Evolutionary conservation across 92 coral and sea anemone genomes (phyloP), one percentile per base, ranked within the genome.

Genomic region (Scolanthus callimorphus): DNA sequence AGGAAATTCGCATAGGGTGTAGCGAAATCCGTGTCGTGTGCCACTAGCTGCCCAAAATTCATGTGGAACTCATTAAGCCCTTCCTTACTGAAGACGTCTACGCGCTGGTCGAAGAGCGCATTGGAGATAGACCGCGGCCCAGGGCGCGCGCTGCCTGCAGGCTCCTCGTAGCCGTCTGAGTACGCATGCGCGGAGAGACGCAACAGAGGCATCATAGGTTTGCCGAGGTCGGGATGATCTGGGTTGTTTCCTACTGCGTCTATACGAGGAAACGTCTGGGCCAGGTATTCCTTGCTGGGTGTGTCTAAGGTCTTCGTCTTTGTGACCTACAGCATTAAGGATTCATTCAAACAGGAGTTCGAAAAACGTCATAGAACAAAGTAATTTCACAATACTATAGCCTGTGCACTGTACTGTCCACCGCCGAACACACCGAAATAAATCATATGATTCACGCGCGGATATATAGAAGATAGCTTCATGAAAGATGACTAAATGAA

Each of bases 1-100:
- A 94, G 67, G 29, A 86, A 76, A 69, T 94, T 94, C 20, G 99
- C 99, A 50, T 94, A 94, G 3, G 99, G 99, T 13, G 99, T 94
- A 22, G 99, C 96, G 41, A 94, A 94, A 49, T 94, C 99, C 2
- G 91, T 81, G 63, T 94, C 99, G 74, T 94, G 99, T 3, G 99
- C 99, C 41, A 94, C 67, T 30, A 94, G 73, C 51, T 94, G 99
- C 0, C 99, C 99, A 71, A 94, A 84, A 58, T 94, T 71, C 97
- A 86, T 71, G 67, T 94, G 99, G 50, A 94, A 89, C 44, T 89
- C 90, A 31, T 94, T 94, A 11, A 94, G 74, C 8, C 95, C 90
- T 39, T 70, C 76, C 44, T 76, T 60, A 62, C 96, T 94, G 48
- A 65, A 64, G 8, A 89, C 62, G 24, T 84, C 85, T 24, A 37